Percentiles rank a stretch among this genome's conserved stretches.
Conservation (phyloP, 1,140 invertebrate genomes). For the Colletes latitarsis region DNA sequence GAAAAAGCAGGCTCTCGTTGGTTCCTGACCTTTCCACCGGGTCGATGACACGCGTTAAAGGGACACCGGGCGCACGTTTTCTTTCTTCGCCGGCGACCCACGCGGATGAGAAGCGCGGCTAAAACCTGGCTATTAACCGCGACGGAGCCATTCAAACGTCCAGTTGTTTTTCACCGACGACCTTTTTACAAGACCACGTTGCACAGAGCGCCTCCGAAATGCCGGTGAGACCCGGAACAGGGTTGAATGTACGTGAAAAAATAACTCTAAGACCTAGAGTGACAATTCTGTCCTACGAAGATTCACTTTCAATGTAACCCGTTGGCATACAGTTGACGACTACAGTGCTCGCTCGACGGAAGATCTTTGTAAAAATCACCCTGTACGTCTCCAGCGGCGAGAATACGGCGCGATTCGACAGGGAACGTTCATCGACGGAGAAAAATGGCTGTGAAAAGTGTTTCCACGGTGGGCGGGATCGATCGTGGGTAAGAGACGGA, state of each 20-base stretch:
- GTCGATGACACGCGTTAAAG: constrained; percentile 53
- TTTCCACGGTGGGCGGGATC: constrained; percentile 12
- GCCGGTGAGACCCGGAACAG: too few relatives aligned
- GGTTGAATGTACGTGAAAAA: too few relatives aligned
- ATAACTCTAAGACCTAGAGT: too few relatives aligned
- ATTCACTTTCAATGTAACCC: too few relatives aligned
- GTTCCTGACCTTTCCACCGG: constrained; percentile 46
- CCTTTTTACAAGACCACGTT: background rate
- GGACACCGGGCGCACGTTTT: constrained; percentile 14
- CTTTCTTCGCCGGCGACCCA: background rate
- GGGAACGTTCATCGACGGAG: constrained; percentile 13
- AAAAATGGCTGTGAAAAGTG: constrained; percentile 18
- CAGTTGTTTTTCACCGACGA: background rate
- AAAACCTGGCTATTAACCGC: background rate
- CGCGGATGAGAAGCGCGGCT: background rate
- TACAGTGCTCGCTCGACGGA: too few relatives aligned
- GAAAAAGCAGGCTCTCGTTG: constrained; percentile 27
- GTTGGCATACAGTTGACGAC: too few relatives aligned
- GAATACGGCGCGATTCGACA: background rate
- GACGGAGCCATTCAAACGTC: background rate
- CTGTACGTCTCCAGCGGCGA: background rate
- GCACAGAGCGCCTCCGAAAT: too few relatives aligned
- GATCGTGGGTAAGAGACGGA: background rate
- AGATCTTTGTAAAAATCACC: too few relatives aligned
- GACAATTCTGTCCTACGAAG: too few relatives aligned